A percentile compares a stretch with the other conserved stretches of the same genome.
phyloP scores from a whole-genome alignment of 2,888 invertebrate genomes.

The Saturnia pavonia region DNA sequence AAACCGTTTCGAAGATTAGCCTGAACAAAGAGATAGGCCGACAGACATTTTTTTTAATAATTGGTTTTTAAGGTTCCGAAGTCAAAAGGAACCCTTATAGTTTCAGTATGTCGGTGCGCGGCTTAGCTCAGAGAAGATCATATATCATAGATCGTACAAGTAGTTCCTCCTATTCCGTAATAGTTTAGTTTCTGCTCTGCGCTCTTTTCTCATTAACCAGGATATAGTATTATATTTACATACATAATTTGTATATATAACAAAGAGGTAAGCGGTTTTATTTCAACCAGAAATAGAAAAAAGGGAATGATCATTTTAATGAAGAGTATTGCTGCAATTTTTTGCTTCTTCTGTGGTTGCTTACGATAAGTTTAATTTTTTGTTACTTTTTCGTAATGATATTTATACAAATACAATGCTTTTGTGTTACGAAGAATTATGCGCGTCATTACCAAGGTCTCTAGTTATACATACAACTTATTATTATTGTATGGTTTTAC shows the following conservation, averaged over 20 bases:
- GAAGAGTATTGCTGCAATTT: conserved; percentile 12
- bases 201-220: background rate
- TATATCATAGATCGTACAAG: too few relatives aligned
- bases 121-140: too few relatives aligned
- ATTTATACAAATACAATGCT: conserved; percentile 6
- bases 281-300: conserved; percentile 4
- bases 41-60: too few relatives aligned
- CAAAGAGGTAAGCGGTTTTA: background rate
- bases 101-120: too few relatives aligned
- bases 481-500: background rate
- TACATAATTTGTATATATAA: background rate
- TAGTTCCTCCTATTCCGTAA: too few relatives aligned
- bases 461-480: background rate
- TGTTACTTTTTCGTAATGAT: conserved; percentile 9
- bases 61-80: too few relatives aligned
- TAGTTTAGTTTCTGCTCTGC: background rate
- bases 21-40: too few relatives aligned
- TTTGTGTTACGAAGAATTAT: conserved; percentile 1
- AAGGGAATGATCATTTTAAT: background rate
- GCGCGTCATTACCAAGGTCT: conserved; percentile 10
- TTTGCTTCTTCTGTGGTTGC: background rate
- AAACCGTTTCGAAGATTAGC: too few relatives aligned
- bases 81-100: too few relatives aligned
- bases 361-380: conserved; percentile 12
- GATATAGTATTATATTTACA: background rate